A percentile compares a stretch with the other conserved stretches of the same genome.
Evolutionary conservation across 1,140 invertebrate species (phyloP).

Genomic region (Drosophila kanapiae): DNA sequence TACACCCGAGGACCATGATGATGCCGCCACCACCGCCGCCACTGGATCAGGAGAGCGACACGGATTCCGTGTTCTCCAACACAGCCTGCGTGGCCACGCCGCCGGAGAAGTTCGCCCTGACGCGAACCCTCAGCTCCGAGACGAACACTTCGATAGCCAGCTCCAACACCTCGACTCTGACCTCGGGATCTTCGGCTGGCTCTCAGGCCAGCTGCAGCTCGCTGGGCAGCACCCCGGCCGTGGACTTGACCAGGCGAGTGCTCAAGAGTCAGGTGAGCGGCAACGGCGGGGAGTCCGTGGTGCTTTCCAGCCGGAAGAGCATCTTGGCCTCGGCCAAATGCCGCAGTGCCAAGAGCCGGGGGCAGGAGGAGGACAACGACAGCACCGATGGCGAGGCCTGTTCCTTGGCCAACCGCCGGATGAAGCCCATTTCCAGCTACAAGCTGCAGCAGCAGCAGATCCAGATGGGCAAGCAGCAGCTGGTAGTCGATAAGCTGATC

Average conservation of each 20-base stretch:
- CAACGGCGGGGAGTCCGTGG: slow-evolving; percentile 87
- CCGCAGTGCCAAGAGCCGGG: slow-evolving; percentile 88
- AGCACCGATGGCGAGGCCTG: slow-evolving; percentile 84
- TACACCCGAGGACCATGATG: slow-evolving; percentile 22
- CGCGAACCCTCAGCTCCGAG: slow-evolving; percentile 88
- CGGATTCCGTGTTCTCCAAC: slow-evolving; percentile 93
- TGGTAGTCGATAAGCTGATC: slow-evolving; percentile 83
- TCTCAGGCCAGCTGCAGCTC: slow-evolving; percentile 89
- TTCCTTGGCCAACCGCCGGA: slow-evolving; percentile 62
- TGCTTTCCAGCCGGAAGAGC: slow-evolving; percentile 91
- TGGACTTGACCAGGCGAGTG: slow-evolving; percentile 88
- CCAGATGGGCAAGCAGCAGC: slow-evolving; percentile 56
- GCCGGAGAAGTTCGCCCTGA: slow-evolving; percentile 86
- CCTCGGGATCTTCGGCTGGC: slow-evolving; percentile 87
- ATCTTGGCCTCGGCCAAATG: slow-evolving; percentile 94
- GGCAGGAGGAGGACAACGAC: slow-evolving; percentile 77
- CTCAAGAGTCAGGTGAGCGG: slow-evolving; percentile 86
- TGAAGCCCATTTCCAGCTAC: slow-evolving; percentile 78
- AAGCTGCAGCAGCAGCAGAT: slow-evolving; percentile 61
- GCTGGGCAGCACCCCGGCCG: slow-evolving; percentile 87
- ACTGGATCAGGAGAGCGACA: slow-evolving; percentile 91
- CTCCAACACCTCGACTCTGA: slow-evolving; percentile 88
- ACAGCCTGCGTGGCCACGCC: slow-evolving; percentile 86
- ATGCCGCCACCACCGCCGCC: slow-evolving; percentile 53
- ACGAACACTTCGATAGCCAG: slow-evolving; percentile 88